These are phyloP conservation scores for Hartigia nigra DNA, from an alignment of 2,888 invertebrate species.

Conservation along the genomic window DNA sequence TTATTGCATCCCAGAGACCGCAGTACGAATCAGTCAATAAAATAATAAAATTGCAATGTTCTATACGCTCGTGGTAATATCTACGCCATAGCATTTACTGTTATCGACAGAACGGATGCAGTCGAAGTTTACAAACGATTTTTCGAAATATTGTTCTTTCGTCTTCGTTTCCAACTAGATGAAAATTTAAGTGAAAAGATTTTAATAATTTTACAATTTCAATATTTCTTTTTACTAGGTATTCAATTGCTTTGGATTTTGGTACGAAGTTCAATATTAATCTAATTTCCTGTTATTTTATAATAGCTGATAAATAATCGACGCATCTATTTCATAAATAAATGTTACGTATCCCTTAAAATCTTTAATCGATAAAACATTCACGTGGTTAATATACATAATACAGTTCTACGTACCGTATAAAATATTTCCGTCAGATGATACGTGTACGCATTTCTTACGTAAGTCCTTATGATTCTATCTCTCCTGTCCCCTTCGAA, in stretches of 20 bases:
- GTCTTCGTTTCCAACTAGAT: not conserved
- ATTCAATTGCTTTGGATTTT: not conserved
- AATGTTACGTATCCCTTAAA: not conserved
- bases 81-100: not conserved
- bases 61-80: not conserved
- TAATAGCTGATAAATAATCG: not conserved
- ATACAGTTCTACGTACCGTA: conserved; percentile 71
- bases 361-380: not conserved
- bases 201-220: not conserved
- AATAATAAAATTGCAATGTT: not conserved
- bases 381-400: not conserved
- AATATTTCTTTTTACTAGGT: not conserved
- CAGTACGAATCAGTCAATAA: conserved; percentile 14
- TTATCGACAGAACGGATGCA: not conserved
- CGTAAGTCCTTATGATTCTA: conserved; percentile 89
- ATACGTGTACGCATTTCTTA: conserved; percentile 93
- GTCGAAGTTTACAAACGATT: not conserved
- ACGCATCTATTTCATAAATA: not conserved
- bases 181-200: too few species aligned
- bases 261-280: not conserved
- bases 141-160: not conserved
- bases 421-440: conserved; percentile 97
- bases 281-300: not conserved
- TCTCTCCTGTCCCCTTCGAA: conserved; percentile 90
- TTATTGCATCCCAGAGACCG: conserved; percentile 39